Evolutionary conservation across 2,888 invertebrate genomes (phyloP), one percentile per base, ranked within the genome.

Genomic region (Ochropleura plecta): DNA sequence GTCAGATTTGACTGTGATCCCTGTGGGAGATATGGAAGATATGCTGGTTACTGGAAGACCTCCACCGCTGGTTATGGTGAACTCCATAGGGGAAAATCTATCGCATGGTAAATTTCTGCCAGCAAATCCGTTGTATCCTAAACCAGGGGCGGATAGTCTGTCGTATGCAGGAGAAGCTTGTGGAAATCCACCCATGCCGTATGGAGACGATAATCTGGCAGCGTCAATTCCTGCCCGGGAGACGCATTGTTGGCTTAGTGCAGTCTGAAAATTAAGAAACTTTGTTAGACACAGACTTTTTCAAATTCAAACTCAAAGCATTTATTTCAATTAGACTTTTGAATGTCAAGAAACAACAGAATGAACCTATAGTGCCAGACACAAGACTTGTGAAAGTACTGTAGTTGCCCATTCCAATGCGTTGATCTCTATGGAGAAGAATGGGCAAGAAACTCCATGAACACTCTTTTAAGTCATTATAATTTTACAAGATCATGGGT

Each of bases 1-100:
- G 12, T 93, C 92, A 49, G 93, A 92, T 3, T 86, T 70, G 14
- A 94, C 87, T 3, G 88, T 84, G n/a, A 94, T 84, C 2, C 94
- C 93, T 18, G 83, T 84, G 10, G 93, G 92, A 4, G 90, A 73
- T 49, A 90, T 78, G 5, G 89, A 88, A 6, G 93, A 93, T 0
- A 82, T 73, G 73, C 93, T 93, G 74, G 88, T 77, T 1, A 92
- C 85, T 9, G 89, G 83, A 18, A 94, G 88, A 20, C 90, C 90
- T 10, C 91, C 92, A 0, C 93, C 92, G 46, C 84, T 90, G 20
- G 90, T 90, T 12, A 90, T 69, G 7, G 89, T 89, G 16, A 90
- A 66, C 4, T 86, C 86, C 5, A 87, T 86, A 63, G 86, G 86
- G 10, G 86, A 74, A 64, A 14, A 60, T 10, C 62, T 57, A 18